Percentiles rank a stretch among this genome's conserved stretches.
These are phyloP conservation scores for Daubentonia madagascariensis DNA, from an alignment of 2,113 vertebrate genomes.

Conservation along the genomic window DNA sequence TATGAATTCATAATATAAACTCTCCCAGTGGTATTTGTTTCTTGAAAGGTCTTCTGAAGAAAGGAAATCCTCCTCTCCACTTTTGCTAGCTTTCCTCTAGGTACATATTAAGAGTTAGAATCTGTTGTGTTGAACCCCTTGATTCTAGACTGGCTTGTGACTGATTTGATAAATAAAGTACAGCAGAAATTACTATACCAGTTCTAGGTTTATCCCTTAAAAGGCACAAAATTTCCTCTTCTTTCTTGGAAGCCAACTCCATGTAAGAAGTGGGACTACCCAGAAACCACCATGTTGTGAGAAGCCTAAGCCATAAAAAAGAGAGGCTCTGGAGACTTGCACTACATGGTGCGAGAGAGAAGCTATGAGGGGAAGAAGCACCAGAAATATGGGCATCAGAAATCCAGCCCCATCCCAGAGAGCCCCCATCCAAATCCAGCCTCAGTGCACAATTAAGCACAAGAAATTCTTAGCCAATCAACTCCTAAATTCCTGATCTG, in stretches of 20 bases:
- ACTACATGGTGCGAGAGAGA: not conserved
- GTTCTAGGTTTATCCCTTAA: not conserved
- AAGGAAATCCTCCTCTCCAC: not conserved
- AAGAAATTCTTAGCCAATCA: not conserved
- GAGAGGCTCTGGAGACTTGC: too few relatives aligned
- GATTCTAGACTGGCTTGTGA: not conserved
- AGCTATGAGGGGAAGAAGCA: not conserved
- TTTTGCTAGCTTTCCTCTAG: not conserved
- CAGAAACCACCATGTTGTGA: not conserved
- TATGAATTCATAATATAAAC: not conserved
- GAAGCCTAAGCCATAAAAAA: not conserved
- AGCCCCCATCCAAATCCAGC: rapidly evolving
- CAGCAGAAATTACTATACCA: not conserved
- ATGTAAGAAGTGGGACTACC: not conserved
- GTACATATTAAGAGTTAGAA: not conserved
- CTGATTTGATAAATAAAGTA: not conserved
- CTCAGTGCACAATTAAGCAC: not conserved
- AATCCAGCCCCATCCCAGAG: not conserved
- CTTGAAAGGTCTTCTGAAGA: not conserved
- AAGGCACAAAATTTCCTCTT: too few relatives aligned
- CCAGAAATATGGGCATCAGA: not conserved
- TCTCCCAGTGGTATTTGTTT: not conserved
- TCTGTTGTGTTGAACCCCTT: not conserved
- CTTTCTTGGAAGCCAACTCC: not conserved
- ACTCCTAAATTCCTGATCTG: not conserved